Evolutionary conservation across 2,888 invertebrate genomes (phyloP).

Genomic region (Lissocephala sabroskyi): DNA sequence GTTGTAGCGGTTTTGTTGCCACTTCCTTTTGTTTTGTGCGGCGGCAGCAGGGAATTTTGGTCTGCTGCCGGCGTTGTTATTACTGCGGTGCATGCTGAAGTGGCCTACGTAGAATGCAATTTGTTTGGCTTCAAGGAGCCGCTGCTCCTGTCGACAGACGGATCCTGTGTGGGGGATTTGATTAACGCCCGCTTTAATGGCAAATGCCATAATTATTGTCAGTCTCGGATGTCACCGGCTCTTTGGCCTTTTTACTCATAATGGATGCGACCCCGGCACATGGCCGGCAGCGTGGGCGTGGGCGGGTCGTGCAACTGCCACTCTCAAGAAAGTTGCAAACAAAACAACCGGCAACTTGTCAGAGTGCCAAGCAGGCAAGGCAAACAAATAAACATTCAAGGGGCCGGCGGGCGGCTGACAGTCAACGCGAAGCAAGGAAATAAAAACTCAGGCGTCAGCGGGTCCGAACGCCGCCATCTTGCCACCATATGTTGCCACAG

Average conservation of each 20-base stretch:
- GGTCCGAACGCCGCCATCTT: too few relatives aligned
- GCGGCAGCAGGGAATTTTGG: too few relatives aligned
- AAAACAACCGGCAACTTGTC: too few relatives aligned
- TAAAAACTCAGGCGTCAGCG: constrained; percentile 24
- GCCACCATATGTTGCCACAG: too few relatives aligned
- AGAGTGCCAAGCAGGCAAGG: too few relatives aligned
- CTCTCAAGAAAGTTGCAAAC: constrained; percentile 1
- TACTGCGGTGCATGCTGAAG: constrained; percentile 5
- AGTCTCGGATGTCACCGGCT: too few relatives aligned
- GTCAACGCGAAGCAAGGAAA: constrained; percentile 6
- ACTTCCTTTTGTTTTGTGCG: constrained; percentile 21
- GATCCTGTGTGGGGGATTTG: neutral
- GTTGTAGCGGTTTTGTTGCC: constrained; percentile 7
- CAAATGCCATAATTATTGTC: constrained; percentile 11
- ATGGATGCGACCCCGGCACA: too few relatives aligned
- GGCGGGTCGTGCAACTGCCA: constrained; percentile 1
- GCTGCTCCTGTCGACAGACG: neutral
- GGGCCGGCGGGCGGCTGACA: constrained; percentile 16
- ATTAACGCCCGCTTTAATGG: constrained; percentile 6
- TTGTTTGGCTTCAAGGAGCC: neutral
- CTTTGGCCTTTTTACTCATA: neutral
- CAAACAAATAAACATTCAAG: neutral
- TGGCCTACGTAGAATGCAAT: constrained; percentile 1
- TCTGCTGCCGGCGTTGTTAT: neutral
- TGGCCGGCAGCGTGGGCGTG: too few relatives aligned